phyloP scores from a whole-genome alignment of 2,888 invertebrate species.

The Lumbricus terrestris region DNA sequence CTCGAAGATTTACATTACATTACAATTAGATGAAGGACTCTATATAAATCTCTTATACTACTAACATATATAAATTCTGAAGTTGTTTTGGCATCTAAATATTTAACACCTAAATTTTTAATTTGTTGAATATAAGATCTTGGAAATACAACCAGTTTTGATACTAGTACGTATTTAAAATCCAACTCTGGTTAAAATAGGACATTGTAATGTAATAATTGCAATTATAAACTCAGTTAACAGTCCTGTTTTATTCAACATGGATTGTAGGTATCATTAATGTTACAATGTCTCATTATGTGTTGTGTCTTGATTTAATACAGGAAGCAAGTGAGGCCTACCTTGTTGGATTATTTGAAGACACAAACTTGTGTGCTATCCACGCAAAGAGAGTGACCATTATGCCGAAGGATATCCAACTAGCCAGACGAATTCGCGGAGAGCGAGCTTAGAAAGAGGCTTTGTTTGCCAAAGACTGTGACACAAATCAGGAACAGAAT shows the following conservation, averaged over 20 bases:
- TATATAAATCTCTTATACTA: no score
- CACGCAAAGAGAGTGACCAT: constrained; percentile 96
- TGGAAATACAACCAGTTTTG: background rate
- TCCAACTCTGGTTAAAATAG: background rate
- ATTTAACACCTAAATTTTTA: no score
- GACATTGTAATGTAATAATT: background rate
- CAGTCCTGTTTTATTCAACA: background rate
- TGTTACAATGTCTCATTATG: background rate
- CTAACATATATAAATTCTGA: background rate
- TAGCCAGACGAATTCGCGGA: constrained; percentile 92
- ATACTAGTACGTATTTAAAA: background rate
- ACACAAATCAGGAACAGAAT: constrained; percentile 16
- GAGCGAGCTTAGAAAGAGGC: constrained; percentile 69
- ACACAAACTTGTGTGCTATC: constrained; percentile 95
- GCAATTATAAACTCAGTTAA: background rate
- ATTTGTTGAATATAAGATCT: background rate
- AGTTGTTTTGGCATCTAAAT: background rate
- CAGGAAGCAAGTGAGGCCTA: constrained; percentile 37
- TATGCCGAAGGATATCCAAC: constrained; percentile 96
- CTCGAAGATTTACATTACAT: background rate
- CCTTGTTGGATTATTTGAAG: constrained; percentile 74
- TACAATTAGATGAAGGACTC: no score
- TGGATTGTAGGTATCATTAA: background rate
- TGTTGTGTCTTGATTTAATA: background rate
- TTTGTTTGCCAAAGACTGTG: constrained; percentile 12